phyloP scores from a whole-genome alignment of 2,888 invertebrate genomes.

The Matsumyia berberina region DNA sequence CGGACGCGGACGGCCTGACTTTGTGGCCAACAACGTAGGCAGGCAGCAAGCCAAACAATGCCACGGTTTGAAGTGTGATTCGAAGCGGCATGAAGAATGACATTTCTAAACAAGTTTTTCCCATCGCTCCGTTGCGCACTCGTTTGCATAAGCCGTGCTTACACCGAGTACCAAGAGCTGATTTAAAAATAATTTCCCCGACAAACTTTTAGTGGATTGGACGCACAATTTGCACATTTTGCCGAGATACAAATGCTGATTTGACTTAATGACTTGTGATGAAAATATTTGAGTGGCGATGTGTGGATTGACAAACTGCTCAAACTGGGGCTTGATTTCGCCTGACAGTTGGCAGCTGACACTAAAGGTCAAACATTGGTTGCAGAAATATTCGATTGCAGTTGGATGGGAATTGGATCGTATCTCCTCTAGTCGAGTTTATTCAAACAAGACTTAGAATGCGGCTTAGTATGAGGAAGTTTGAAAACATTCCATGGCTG shows the following conservation, averaged over 20 bases:
- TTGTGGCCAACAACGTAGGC: constrained; percentile 65
- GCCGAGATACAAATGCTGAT: constrained; percentile 53
- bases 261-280: constrained; percentile 66
- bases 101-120: constrained; percentile 75
- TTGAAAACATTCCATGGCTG: background rate
- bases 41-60: constrained; percentile 73
- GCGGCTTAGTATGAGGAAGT: no score
- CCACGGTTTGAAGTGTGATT: constrained; percentile 75
- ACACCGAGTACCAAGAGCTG: no score
- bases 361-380: constrained; percentile 32
- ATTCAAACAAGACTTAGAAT: no score
- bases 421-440: no score
- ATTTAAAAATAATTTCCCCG: constrained; percentile 65
- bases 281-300: constrained; percentile 19
- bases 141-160: constrained; percentile 25
- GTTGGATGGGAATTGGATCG: no score
- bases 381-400: background rate
- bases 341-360: constrained; percentile 46
- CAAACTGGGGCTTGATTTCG: background rate
- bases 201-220: constrained; percentile 57
- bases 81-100: constrained; percentile 76
- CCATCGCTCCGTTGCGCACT: constrained; percentile 28
- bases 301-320: constrained; percentile 33
- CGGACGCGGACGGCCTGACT: constrained; percentile 56
- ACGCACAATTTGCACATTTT: constrained; percentile 51